phyloP scores from a whole-genome alignment of 2,113 vertebrate genomes.

The Protobothrops mucrosquamatus region DNA sequence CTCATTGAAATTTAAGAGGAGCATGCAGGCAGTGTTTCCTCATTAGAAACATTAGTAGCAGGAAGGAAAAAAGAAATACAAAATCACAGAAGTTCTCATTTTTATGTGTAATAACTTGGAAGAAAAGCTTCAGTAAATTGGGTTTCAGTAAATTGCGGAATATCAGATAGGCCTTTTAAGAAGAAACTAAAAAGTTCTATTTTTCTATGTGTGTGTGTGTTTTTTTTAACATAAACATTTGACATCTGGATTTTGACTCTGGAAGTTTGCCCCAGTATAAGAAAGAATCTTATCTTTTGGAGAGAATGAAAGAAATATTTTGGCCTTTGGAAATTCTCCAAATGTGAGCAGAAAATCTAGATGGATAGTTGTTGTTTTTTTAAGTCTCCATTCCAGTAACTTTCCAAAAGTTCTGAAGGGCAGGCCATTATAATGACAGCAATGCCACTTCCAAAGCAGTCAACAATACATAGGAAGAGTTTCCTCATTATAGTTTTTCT shows the following conservation, averaged over 20 bases:
- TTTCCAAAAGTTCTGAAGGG: neutral
- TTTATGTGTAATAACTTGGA: conserved; percentile 29
- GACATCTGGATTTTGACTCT: conserved; percentile 45
- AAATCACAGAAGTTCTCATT: conserved; percentile 30
- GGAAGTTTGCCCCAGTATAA: conserved; percentile 22
- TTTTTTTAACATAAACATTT: neutral
- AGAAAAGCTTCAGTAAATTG: conserved; percentile 41
- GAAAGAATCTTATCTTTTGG: conserved; percentile 22
- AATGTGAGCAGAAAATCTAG: neutral
- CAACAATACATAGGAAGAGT: neutral
- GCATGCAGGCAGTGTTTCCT: conserved; percentile 22
- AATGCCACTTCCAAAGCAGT: neutral
- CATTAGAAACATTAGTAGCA: conserved; percentile 39
- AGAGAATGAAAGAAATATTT: conserved; percentile 45
- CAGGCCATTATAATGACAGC: neutral
- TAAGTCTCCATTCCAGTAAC: neutral
- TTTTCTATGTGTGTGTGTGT: conserved; percentile 35
- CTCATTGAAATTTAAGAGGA: conserved; percentile 16
- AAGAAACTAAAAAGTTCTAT: conserved; percentile 51
- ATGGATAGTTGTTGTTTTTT: neutral
- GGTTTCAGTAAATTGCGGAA: neutral
- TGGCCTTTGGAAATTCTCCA: conserved; percentile 32
- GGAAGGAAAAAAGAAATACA: neutral
- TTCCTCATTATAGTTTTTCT: neutral
- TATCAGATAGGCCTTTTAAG: conserved; percentile 44